Evolutionary conservation across 2,113 vertebrate genomes (phyloP).

Genomic region (Syngnathus scovelli): DNA sequence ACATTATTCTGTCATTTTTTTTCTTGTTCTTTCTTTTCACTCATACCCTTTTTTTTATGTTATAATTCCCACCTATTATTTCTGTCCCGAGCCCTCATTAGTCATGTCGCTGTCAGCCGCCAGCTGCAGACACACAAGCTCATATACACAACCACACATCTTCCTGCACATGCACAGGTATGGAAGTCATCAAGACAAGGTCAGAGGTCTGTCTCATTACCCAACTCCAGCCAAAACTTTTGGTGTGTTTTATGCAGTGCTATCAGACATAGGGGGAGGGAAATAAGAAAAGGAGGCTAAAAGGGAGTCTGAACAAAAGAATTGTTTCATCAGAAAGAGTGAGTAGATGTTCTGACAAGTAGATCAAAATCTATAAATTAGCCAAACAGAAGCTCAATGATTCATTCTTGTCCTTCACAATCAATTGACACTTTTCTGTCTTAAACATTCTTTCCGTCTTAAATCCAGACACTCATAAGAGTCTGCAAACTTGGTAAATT

Average conservation of each 20-base stretch:
- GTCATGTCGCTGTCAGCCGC: conserved; percentile 92
- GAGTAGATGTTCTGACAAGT: conserved; percentile 65
- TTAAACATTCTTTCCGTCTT: neutral
- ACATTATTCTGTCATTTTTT: conserved; percentile 35
- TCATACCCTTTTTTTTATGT: conserved; percentile 56
- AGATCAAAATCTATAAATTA: conserved; percentile 77
- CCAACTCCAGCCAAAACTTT: conserved; percentile 96
- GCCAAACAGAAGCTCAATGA: conserved; percentile 66
- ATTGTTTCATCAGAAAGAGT: conserved; percentile 6
- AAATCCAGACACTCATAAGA: conserved; percentile 10
- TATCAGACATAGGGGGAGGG: conserved; percentile 61
- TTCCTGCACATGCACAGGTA: conserved; percentile 89
- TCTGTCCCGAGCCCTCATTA: conserved; percentile 95
- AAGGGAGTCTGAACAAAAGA: neutral
- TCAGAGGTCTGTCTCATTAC: conserved; percentile 99
- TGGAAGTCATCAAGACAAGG: conserved; percentile 94
- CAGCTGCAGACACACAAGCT: conserved; percentile 84
- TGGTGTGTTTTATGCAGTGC: conserved; percentile 87
- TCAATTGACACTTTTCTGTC: conserved; percentile 1
- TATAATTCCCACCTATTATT: conserved; percentile 88
- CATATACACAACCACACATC: conserved; percentile 81
- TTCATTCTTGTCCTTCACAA: conserved; percentile 24
- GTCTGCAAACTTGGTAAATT: conserved; percentile 17
- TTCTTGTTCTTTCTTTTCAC: conserved; percentile 56
- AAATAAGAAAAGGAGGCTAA: conserved; percentile 8